Percentiles rank a stretch among this genome's conserved stretches.
phyloP scores from a whole-genome alignment of 2,888 invertebrate genomes.

The Trichopoda pennipes region DNA sequence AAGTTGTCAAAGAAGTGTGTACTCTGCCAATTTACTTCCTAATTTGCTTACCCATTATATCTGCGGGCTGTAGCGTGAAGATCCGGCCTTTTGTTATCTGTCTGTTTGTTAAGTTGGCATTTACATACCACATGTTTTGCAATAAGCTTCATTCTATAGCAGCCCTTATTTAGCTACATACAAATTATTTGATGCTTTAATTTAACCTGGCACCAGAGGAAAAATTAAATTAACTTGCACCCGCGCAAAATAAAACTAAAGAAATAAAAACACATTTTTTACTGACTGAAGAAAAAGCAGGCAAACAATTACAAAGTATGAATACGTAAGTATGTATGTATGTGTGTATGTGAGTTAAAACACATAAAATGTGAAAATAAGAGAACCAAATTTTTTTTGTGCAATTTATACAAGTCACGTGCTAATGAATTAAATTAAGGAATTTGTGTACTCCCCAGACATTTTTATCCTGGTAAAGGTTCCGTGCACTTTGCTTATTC shows the following conservation, averaged over 20 bases:
- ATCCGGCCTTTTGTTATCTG: too few relatives aligned
- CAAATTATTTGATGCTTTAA: too few relatives aligned
- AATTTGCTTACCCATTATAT: too few relatives aligned
- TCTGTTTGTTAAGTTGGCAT: too few relatives aligned
- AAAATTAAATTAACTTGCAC: slow-evolving; percentile 39
- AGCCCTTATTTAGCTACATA: too few relatives aligned
- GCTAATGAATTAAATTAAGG: slow-evolving; percentile 68
- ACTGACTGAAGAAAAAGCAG: slow-evolving; percentile 23
- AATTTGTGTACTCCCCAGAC: slow-evolving; percentile 63
- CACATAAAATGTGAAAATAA: slow-evolving; percentile 19
- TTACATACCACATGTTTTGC: too few relatives aligned
- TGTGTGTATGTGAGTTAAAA: neutral
- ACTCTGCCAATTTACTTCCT: too few relatives aligned
- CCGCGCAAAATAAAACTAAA: neutral
- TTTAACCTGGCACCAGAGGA: slow-evolving; percentile 2
- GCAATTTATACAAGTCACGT: slow-evolving; percentile 60
- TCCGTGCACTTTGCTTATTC: slow-evolving; percentile 24
- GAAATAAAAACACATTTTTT: neutral
- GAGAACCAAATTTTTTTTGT: neutral
- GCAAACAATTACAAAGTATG: slow-evolving; percentile 3
- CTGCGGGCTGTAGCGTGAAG: too few relatives aligned
- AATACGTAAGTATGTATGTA: too few relatives aligned
- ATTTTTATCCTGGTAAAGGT: slow-evolving; percentile 55
- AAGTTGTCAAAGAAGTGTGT: too few relatives aligned
- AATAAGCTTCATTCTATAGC: too few relatives aligned